Conservation (phyloP, 2,888 invertebrate genomes). For the Podotricha telesiphe region DNA sequence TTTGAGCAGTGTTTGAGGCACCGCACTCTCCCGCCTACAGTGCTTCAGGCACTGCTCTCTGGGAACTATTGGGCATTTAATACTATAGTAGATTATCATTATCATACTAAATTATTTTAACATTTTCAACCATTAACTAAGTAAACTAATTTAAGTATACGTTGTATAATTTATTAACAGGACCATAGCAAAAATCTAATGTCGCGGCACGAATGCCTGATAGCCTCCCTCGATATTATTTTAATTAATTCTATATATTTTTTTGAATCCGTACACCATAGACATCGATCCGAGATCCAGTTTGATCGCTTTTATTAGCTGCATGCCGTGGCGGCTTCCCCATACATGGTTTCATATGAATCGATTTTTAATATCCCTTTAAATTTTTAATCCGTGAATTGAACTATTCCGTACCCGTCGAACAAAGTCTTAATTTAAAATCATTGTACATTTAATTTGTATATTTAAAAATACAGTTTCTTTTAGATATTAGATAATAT, state of each 20-base stretch:
- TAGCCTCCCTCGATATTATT: conserved; percentile 73
- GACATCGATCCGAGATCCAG: conserved; percentile 74
- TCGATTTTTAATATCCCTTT: conserved; percentile 42
- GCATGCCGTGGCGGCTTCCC: conserved; percentile 68
- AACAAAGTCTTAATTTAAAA: conserved; percentile 10
- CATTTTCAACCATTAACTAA: conserved; percentile 83
- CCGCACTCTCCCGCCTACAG: conserved; percentile 34
- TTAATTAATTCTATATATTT: conserved; percentile 58
- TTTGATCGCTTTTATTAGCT: conserved; percentile 73
- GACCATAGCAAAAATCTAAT: conserved; percentile 67
- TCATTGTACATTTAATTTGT: background rate
- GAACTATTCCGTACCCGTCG: conserved; percentile 20
- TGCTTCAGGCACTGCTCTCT: conserved; percentile 68
- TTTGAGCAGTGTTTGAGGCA: conserved; percentile 69
- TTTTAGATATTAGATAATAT: background rate
- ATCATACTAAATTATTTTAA: conserved; percentile 83
- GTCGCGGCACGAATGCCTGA: conserved; percentile 83
- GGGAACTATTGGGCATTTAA: conserved; percentile 85
- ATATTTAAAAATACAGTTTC: background rate
- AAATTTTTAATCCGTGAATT: conserved; percentile 21
- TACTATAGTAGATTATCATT: conserved; percentile 83
- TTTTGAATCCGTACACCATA: conserved; percentile 71
- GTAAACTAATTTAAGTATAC: conserved; percentile 79
- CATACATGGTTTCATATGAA: conserved; percentile 48
- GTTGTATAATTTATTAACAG: conserved; percentile 77